Evolutionary conservation across 2,888 invertebrate species (phyloP).

Genomic region (Hyposoter dolosus): DNA sequence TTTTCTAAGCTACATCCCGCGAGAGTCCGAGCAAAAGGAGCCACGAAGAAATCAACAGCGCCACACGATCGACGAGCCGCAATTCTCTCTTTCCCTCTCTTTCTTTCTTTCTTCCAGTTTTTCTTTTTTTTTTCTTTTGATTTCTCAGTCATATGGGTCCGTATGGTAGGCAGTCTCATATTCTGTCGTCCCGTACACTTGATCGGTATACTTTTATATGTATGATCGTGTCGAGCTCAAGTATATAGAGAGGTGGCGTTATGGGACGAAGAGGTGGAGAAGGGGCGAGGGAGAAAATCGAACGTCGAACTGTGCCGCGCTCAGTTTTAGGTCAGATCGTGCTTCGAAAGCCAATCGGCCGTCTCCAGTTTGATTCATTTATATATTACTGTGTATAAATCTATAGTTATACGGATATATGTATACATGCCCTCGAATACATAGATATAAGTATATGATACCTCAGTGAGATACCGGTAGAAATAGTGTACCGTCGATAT

Average conservation of each 20-base stretch:
- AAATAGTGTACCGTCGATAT: constrained; percentile 58
- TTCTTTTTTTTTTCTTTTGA: constrained; percentile 20
- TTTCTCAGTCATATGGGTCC: constrained; percentile 41
- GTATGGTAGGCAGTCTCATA: constrained; percentile 45
- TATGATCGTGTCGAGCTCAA: constrained; percentile 58
- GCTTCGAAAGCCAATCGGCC: constrained; percentile 82
- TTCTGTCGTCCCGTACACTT: constrained; percentile 43
- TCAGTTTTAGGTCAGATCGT: constrained; percentile 84
- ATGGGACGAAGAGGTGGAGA: constrained; percentile 64
- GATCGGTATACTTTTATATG: constrained; percentile 33
- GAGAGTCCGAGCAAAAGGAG: constrained; percentile 44
- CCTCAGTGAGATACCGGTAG: constrained; percentile 39
- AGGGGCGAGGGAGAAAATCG: constrained; percentile 72
- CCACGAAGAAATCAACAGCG: constrained; percentile 54
- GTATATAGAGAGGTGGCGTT: constrained; percentile 47
- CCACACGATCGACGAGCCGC: constrained; percentile 34
- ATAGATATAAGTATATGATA: constrained; percentile 24
- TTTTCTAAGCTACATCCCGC: constrained; percentile 70
- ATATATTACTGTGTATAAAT: constrained; percentile 46
- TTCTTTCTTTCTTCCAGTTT: constrained; percentile 14
- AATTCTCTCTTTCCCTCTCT: constrained; percentile 33
- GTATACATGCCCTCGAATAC: constrained; percentile 19
- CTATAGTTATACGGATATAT: constrained; percentile 32
- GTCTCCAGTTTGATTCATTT: constrained; percentile 73
- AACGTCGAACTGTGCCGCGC: constrained; percentile 75